Base-by-base conservation (phyloP, 2,113 vertebrate genomes). In the Chitala chitala region DNA sequence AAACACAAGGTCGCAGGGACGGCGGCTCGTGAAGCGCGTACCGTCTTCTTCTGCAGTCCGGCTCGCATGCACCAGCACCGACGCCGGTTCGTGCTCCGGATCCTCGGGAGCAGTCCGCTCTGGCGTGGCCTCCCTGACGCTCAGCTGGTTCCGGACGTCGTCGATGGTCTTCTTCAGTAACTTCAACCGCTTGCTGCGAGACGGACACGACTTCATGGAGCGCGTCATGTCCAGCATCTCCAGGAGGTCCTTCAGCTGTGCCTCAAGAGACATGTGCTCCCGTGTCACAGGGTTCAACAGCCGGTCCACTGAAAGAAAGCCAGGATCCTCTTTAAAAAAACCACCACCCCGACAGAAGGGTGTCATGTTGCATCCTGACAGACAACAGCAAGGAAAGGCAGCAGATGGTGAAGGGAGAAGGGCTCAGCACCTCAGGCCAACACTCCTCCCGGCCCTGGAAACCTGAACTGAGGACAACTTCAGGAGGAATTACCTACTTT, bases 191-290 rank as follows among this genome's bases (percentile, higher is more conserved):
- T 95, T 98, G 86, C 93, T 98, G 81, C 96, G 89, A 2, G 96
- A 97, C 22, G 94, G 94, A 58, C 96, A 95, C 80, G 94, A 93
- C 87, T 95, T 99, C 96, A 98, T 96, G 73, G 95, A 90, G 66
- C 87, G 90, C 46, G 94, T 96, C 69, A 94, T 87, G 89, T 98
- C 97, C 82, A 98, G 89, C 80, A 93, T 95, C 81, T 98, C 95
- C 85, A 99, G 86, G 69, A 99, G 86, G 78, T 93, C 92, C 82
- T 89, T 90, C 74, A 99, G 92, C 87, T 98, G 96, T 69, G 94
- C 91, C 84, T 96, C 93, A 83, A 93, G 87, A 33, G 92, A 84
- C 85, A 95, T 93, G 81, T 89, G 88, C 2, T 71, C 85, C 54
- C 95, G 92, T 85, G 90, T 94, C 69, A 90, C 84, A 3, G 96